A percentile compares a stretch with the other conserved stretches of the same genome.
Evolutionary conservation across 1,140 invertebrate genomes (phyloP).

Genomic region (Pantala flavescens): DNA sequence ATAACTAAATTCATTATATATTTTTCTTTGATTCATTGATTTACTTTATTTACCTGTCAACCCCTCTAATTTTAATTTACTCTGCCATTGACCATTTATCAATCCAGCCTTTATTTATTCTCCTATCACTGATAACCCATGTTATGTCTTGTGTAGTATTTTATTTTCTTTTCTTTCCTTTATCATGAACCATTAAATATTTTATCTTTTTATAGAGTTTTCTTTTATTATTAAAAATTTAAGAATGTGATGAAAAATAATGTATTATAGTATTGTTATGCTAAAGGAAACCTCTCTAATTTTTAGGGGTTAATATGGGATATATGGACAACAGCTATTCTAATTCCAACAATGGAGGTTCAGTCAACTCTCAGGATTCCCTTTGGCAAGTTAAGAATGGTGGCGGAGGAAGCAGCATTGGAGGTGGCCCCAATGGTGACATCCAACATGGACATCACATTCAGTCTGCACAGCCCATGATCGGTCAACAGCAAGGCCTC

Average conservation of each 20-base stretch:
- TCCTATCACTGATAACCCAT: too few species aligned
- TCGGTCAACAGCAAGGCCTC: neutral
- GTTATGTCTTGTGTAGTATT: too few species aligned
- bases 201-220: neutral
- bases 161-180: too few species aligned
- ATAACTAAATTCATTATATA: constrained; percentile 12
- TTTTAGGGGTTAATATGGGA: constrained; percentile 68
- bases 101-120: too few species aligned
- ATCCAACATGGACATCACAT: constrained; percentile 16
- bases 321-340: constrained; percentile 86
- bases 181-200: neutral
- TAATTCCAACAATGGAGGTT: constrained; percentile 84
- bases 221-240: neutral
- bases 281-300: neutral
- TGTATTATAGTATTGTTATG: constrained; percentile 14
- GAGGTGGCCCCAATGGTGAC: constrained; percentile 17
- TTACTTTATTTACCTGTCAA: constrained; percentile 19
- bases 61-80: too few species aligned
- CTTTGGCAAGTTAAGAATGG: constrained; percentile 77
- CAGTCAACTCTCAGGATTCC: constrained; percentile 89
- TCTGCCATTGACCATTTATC: too few species aligned
- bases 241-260: too few species aligned
- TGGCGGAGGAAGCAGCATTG: constrained; percentile 19
- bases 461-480: neutral
- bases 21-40: constrained; percentile 17